Evolutionary conservation across 2,888 invertebrate species (phyloP).

Genomic region (Augiades crinisus): DNA sequence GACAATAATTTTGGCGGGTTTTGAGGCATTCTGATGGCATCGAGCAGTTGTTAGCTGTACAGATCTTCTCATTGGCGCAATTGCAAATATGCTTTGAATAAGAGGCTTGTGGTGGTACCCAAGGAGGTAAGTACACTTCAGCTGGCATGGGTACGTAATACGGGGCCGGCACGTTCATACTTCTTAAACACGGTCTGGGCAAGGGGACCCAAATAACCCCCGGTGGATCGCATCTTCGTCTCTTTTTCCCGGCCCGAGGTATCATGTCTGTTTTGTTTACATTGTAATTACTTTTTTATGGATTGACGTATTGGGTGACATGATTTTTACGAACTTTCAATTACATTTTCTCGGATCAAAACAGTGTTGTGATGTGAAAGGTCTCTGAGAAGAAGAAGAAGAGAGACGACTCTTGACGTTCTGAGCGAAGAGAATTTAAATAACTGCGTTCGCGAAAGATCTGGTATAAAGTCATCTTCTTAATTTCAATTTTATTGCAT

Average conservation of each 20-base stretch:
- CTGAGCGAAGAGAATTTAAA: too few relatives aligned
- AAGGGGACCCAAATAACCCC: conserved; percentile 14
- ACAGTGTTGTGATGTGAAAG: too few relatives aligned
- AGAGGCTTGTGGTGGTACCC: background rate
- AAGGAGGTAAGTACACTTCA: conserved; percentile 11
- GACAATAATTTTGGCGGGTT: too few relatives aligned
- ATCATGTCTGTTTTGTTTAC: conserved; percentile 16
- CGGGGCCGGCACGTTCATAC: conserved; percentile 9
- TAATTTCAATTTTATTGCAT: too few relatives aligned
- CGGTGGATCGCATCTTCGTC: conserved; percentile 6
- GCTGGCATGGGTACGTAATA: conserved; percentile 16
- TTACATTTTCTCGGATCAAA: too few relatives aligned
- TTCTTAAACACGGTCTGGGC: conserved; percentile 30
- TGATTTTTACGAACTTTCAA: too few relatives aligned
- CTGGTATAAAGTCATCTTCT: too few relatives aligned
- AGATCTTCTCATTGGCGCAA: conserved; percentile 25
- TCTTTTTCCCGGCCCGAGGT: conserved; percentile 17
- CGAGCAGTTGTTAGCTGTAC: conserved; percentile 22
- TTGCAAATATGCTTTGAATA: conserved; percentile 16
- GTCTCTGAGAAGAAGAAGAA: too few relatives aligned
- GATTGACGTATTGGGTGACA: too few relatives aligned
- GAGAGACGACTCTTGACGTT: too few relatives aligned
- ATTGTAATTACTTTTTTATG: background rate
- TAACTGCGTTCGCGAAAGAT: too few relatives aligned
- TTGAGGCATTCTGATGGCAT: conserved; percentile 18